phyloP scores from a whole-genome alignment of 2,797 vertebrate genomes.

The Melanotaenia trifasciata region DNA sequence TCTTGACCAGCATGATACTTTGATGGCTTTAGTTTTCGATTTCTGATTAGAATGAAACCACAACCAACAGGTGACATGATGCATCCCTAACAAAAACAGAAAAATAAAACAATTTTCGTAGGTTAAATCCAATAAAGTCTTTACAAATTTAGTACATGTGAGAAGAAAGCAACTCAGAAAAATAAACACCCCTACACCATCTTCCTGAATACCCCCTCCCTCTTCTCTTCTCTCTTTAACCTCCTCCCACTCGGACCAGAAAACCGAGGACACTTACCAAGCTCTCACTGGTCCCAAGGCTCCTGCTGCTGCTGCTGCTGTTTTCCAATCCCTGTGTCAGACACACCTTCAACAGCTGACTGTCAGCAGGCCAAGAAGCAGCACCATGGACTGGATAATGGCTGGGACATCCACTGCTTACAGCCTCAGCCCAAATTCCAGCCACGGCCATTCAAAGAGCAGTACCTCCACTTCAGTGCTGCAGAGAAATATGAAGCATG shows the following conservation, averaged over 20 bases:
- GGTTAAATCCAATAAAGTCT: constrained; percentile 5
- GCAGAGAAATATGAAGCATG: constrained; percentile 65
- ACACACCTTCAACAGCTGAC: constrained; percentile 73
- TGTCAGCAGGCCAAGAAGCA: constrained; percentile 62
- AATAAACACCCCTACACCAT: constrained; percentile 46
- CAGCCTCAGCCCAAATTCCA: constrained; percentile 41
- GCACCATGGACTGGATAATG: constrained; percentile 41
- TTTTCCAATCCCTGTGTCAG: constrained; percentile 58
- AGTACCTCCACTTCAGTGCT: constrained; percentile 43
- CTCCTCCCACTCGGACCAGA: constrained; percentile 78
- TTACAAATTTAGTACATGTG: constrained; percentile 7
- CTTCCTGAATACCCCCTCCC: constrained; percentile 62
- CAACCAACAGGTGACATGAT: constrained; percentile 50
- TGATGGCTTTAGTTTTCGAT: background rate
- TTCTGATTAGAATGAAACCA: background rate
- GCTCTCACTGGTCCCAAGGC: constrained; percentile 67
- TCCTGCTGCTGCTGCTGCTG: constrained; percentile 55
- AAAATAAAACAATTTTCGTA: background rate
- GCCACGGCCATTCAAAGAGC: constrained; percentile 37
- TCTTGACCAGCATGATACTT: background rate
- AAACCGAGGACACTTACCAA: constrained; percentile 83
- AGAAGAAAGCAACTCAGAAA: constrained; percentile 15
- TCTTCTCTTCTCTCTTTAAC: constrained; percentile 59
- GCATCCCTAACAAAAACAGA: background rate
- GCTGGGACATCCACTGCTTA: constrained; percentile 50